These are phyloP conservation scores for Horisme vitalbata DNA, from an alignment of 2,888 invertebrate genomes.

Conservation along the genomic window DNA sequence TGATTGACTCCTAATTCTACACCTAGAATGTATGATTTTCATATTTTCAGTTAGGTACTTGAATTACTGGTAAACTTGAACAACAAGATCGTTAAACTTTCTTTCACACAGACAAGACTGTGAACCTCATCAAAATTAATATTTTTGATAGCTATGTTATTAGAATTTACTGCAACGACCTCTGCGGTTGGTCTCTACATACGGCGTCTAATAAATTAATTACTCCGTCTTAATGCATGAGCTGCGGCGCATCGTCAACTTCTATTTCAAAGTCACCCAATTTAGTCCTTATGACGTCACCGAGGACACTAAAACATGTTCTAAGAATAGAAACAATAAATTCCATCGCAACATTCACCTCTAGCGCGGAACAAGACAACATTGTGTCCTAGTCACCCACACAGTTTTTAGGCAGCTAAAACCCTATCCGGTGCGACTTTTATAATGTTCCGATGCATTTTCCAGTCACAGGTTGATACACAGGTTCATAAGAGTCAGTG, in stretches of 20 bases:
- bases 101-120: conserved; percentile 4
- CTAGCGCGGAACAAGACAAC: conserved; percentile 27
- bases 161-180: conserved; percentile 20
- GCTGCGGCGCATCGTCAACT: conserved; percentile 3
- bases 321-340: conserved; percentile 29
- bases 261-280: conserved; percentile 16
- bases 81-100: too few species aligned
- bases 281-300: conserved; percentile 18
- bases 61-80: too few species aligned
- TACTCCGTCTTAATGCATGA: conserved; percentile 15
- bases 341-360: conserved; percentile 27
- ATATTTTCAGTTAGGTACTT: too few species aligned
- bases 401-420: conserved; percentile 14
- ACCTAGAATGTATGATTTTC: too few species aligned
- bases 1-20: too few species aligned
- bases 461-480: too few species aligned
- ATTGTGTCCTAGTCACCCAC: conserved; percentile 31
- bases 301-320: conserved; percentile 20
- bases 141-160: conserved; percentile 20
- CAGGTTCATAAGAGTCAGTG: too few species aligned
- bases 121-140: conserved; percentile 17
- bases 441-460: too few species aligned
- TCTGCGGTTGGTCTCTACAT: conserved; percentile 3
- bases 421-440: conserved; percentile 1
- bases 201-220: conserved; percentile 20